Base-by-base conservation (phyloP, 92 coral and sea anemone species). In the Phenganax marumi region DNA sequence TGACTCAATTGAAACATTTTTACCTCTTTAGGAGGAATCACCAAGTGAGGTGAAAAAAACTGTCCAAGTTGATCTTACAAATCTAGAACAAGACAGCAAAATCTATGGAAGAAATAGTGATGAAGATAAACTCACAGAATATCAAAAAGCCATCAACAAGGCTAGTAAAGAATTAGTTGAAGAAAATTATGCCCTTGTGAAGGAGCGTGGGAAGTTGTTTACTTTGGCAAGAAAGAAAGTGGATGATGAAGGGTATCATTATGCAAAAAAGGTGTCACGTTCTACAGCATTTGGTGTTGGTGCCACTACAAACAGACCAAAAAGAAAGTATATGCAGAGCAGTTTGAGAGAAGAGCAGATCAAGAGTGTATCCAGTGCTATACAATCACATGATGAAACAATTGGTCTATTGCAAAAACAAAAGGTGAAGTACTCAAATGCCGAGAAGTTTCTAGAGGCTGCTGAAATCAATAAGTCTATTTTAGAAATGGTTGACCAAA, bases 361-460 rank as follows among this genome's bases (percentile, higher is more conserved):
- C 26, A 52, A 60, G 43, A 75, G 70, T 52, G 69, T 77, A 25
- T 23, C 88, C n/a, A 66, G 57, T 49, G 73, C 76, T 8, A 86
- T 86, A 43, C 21, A 70, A 9, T 72, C 82, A 10, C 52, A 61
- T 17, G 58, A 86, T 12, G 89, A 86, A 52, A 81, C 89, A 18
- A 82, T 81, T 51, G 16, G 16, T 17, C 62, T 86, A 43, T 69
- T 86, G 61, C 83, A 81, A 53, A 63, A 86, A 68, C 89, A 86
- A 69, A 86, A 86, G 74, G 53, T 53, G 39, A 81, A 86, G 62
- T 73, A 86, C 73, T 16, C 54, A 50, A 81, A 74, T 57, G 80
- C 66, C 17, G 89, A 86, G 53, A 86, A 75, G 75, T 86, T 69
- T 61, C 55, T 86, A 61, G 86, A 86, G 49, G 89, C 89, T 14